Conservation (phyloP, 2,113 vertebrate genomes). For the human (Homo sapiens) region DNA sequence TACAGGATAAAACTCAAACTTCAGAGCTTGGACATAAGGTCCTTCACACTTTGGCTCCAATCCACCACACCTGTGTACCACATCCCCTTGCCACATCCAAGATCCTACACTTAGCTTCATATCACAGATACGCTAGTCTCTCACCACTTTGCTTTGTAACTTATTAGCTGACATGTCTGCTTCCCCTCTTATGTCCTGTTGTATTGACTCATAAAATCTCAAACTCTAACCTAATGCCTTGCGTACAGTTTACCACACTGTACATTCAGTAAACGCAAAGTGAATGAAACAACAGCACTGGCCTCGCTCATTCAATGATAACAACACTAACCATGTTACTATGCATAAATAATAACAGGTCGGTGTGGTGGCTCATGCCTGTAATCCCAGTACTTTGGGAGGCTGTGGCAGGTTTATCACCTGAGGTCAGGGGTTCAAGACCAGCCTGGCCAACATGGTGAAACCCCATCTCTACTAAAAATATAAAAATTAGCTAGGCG, state of each 20-base stretch:
- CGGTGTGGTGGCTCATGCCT: no score
- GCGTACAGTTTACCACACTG: not conserved
- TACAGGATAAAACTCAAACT: not conserved
- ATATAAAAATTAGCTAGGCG: no score
- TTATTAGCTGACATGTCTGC: not conserved
- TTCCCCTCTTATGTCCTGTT: not conserved
- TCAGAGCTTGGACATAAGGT: not conserved
- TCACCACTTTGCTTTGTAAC: not conserved
- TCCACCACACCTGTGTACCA: not conserved
- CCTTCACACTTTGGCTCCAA: not conserved
- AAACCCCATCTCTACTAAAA: no score
- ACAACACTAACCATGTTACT: not conserved
- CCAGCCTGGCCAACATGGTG: no score
- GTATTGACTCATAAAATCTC: not conserved
- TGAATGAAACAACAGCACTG: not conserved
- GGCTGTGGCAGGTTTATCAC: no score
- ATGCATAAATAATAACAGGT: constrained; percentile 6
- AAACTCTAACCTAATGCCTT: not conserved
- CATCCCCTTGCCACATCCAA: not conserved
- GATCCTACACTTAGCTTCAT: not conserved
- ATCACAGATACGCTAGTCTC: not conserved
- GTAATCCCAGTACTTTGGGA: no score
- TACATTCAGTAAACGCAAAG: not conserved
- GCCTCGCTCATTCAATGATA: not conserved
- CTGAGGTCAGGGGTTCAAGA: no score